These are phyloP conservation scores for Alentia gelatinosa DNA, from an alignment of 2,888 invertebrate genomes.

Conservation along the genomic window DNA sequence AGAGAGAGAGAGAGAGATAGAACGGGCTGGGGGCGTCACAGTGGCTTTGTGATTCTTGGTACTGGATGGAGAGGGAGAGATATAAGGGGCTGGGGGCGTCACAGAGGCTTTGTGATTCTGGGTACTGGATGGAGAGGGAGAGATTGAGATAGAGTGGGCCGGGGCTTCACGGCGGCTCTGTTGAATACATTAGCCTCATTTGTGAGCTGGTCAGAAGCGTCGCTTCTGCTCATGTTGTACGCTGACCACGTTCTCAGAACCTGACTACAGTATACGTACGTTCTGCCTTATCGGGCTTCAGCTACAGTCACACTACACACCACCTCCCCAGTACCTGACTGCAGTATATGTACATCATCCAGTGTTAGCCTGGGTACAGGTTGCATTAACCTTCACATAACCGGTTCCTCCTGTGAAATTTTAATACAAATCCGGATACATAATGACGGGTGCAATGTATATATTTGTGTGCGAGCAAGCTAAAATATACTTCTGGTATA, in stretches of 20 bases:
- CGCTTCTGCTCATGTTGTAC: not conserved
- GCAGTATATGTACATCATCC: too few species aligned
- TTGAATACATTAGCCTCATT: conserved; percentile 33
- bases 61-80: not conserved
- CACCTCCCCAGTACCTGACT: too few species aligned
- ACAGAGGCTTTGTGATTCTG: not conserved
- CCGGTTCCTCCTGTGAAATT: too few species aligned
- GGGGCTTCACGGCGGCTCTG: not conserved
- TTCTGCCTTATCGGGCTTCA: too few species aligned
- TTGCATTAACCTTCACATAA: too few species aligned
- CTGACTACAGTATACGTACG: not conserved
- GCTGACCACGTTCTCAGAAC: not conserved
- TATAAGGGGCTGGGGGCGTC: not conserved
- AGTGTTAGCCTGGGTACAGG: too few species aligned
- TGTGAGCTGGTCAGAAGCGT: not conserved
- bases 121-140: not conserved
- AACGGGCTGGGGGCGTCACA: not conserved
- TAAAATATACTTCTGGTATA: too few species aligned
- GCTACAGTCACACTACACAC: too few species aligned
- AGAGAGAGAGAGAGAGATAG: too few species aligned
- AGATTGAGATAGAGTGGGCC: not conserved
- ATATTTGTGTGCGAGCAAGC: too few species aligned
- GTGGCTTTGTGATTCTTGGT: not conserved
- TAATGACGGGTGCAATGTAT: too few species aligned
- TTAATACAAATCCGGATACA: too few species aligned